Evolutionary conservation across 2,113 vertebrate species (phyloP), one percentile per base, ranked within the genome.

Genomic region (Pterocles burchelli): DNA sequence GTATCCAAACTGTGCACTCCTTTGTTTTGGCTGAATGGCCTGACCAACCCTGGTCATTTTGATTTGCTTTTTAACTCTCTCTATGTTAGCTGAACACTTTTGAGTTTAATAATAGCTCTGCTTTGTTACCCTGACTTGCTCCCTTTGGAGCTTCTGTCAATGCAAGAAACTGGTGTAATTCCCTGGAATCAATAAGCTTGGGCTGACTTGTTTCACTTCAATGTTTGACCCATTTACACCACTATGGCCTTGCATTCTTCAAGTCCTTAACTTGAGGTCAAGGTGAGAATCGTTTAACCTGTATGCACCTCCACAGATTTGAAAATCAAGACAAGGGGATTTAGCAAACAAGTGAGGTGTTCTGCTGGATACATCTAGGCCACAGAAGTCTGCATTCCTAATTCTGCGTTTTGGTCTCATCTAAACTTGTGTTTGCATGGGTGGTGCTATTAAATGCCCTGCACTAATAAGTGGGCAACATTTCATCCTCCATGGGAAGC

Each of bases 11-110:
- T 81, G 26, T 2, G 17, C 1, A 3, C 25, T 91, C 11, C 76
- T 94, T 59, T 81, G 70, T 74, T 91, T 94, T 51, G 17, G 14
- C 38, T 94, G 85, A 67, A 90, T 76, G 92, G 76, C 82, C 93
- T 57, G 81, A 31, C 70, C 49, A 92, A 73, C 58, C 8, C 54
- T 68, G 43, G 75, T 49, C 26, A 38, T 58, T 91, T 83, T 21
- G 0, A 49, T 14, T 71, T 77, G 59, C 21, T 89, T 70, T 89
- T 74, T 38, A 63, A 20, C 4, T 4, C 10, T 26, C 10, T 63
- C 3, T n/a, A 14, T 79, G 26, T 58, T 84, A 83, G 21, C 4
- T 1, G 68, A 74, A 89, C 26, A 78, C 58, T 89, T 76, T 41
- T 43, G 26, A 67, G 38, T 59, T 89, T 85, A 76, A 49, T 52